Evolutionary conservation across 2,888 invertebrate species (phyloP).

Genomic region (Ornithoptera priamus): DNA sequence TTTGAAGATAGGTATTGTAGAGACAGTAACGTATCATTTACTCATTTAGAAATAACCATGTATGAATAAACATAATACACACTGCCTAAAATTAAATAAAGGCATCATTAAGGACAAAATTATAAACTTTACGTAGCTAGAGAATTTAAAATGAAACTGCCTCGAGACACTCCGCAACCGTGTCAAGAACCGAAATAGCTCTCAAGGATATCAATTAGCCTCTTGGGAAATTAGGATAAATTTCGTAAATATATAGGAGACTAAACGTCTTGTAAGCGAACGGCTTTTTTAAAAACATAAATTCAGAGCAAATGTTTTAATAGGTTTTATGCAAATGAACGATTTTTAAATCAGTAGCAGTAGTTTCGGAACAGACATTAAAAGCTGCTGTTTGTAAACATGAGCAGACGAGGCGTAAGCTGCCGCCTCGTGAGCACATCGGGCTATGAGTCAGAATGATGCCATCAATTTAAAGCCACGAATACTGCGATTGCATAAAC

Average conservation of each 20-base stretch:
- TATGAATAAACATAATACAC: no score
- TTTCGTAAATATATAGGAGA: constrained; percentile 44
- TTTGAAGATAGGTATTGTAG: constrained; percentile 22
- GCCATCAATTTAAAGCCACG: constrained; percentile 49
- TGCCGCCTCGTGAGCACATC: constrained; percentile 38
- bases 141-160: constrained; percentile 40
- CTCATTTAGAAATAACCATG: not conserved
- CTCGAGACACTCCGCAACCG: constrained; percentile 41
- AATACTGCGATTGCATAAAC: constrained; percentile 27
- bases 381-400: constrained; percentile 58
- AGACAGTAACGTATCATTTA: constrained; percentile 9
- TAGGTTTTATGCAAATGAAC: not conserved
- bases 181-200: constrained; percentile 57
- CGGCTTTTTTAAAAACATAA: constrained; percentile 7
- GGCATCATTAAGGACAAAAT: no score
- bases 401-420: constrained; percentile 43
- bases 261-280: constrained; percentile 17
- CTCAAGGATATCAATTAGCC: constrained; percentile 64
- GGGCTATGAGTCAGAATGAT: constrained; percentile 58
- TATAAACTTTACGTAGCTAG: constrained; percentile 4
- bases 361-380: constrained; percentile 30
- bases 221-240: constrained; percentile 71
- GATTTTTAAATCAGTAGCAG: constrained; percentile 14
- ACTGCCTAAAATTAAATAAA: no score
- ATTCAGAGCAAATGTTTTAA: constrained; percentile 9